Conservation (phyloP, 1,140 invertebrate genomes). For the Homarus americanus region DNA sequence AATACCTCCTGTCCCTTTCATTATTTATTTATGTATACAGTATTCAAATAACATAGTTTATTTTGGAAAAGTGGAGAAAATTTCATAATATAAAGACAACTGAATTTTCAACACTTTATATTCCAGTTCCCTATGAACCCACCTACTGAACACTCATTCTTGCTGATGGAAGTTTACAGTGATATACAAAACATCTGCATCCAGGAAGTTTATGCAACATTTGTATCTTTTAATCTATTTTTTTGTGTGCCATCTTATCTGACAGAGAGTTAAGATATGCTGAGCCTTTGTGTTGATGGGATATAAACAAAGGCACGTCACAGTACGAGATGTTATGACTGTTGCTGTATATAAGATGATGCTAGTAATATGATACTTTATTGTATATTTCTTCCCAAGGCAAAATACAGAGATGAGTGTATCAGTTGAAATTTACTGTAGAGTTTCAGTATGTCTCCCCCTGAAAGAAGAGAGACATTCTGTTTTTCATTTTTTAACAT, state of each 20-base stretch:
- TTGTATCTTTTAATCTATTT: neutral
- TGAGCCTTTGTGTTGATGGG: too few species aligned
- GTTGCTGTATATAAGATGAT: too few species aligned
- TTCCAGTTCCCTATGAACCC: neutral
- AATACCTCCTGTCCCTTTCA: neutral
- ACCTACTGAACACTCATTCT: neutral
- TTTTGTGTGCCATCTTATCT: neutral
- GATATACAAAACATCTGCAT: neutral
- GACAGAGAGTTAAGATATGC: too few species aligned
- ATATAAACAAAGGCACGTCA: too few species aligned
- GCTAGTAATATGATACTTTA: too few species aligned
- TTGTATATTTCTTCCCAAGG: neutral
- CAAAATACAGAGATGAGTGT: neutral
- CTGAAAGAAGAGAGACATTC: too few species aligned
- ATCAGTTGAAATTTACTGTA: neutral
- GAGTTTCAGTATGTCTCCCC: too few species aligned
- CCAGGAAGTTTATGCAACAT: neutral
- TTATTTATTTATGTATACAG: too few species aligned
- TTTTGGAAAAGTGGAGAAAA: slow-evolving; percentile 28
- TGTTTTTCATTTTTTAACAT: neutral
- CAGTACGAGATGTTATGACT: too few species aligned
- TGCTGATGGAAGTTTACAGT: neutral
- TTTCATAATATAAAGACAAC: neutral
- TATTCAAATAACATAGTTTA: too few species aligned
- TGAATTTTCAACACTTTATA: slow-evolving; percentile 12